Evolutionary conservation across 2,888 invertebrate species (phyloP), one percentile per base, ranked within the genome.

Genomic region (Mimas tiliae): DNA sequence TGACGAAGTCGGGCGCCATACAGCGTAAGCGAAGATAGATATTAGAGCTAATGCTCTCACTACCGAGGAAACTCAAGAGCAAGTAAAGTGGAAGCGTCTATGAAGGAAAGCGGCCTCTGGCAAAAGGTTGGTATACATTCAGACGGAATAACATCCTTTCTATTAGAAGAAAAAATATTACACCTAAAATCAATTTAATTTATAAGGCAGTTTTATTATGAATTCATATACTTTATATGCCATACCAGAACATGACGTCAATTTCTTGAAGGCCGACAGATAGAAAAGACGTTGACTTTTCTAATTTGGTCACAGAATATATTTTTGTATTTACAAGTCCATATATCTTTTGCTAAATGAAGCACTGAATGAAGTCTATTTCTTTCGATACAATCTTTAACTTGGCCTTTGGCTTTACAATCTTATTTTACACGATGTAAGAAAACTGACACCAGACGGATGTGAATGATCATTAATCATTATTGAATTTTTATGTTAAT

Each of bases 401-500:
- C 14, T 27, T 52, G 52, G 19, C 58, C 38, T 58, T 58, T 58
- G 38, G 34, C 58, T 58, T 12, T 12, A 14, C 38, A 42, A 42
- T 19, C n/a, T 12, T 58, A 38, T 42, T 42, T 38, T 19, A 50
- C 50, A 50, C 16, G 52, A 38, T 42, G 50, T 16, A 58, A 42
- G 42, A 58, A 58, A 52, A 58, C 6, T 55, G 55, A 55, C 55
- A 38, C 58, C 33, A 4, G 38, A 42, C 58, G 42, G 12, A 58
- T 14, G n/a, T 11, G 55, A 11, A 38, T 16, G 9, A 16, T 58
- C 38, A 42, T 58, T 58, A 42, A 58, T 58, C 42, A 58, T 58
- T 42, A 58, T 58, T 38, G 6, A 38, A 16, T 42, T 58, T 53
- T 55, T 38, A 58, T 58, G 42, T 12, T 58, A 42, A 55, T 55